phyloP scores from a whole-genome alignment of 2,888 invertebrate genomes.

The Drosophila testacea region DNA sequence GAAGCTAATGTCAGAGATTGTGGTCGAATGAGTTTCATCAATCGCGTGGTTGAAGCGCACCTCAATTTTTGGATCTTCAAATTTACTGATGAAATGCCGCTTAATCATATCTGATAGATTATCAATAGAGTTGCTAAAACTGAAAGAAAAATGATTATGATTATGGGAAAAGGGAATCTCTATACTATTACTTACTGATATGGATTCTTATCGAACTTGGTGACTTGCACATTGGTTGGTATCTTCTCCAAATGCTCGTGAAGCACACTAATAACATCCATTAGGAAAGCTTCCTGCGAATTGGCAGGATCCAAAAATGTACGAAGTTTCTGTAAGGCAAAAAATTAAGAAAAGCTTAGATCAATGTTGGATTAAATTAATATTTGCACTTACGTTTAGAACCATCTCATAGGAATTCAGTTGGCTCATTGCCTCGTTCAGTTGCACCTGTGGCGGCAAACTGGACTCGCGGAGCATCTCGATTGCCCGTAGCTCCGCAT shows the following conservation, averaged over 20 bases:
- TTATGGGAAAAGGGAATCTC: neutral
- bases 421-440: constrained; percentile 65
- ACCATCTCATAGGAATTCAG: constrained; percentile 68
- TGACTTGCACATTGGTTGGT: constrained; percentile 68
- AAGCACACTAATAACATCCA: constrained; percentile 55
- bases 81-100: constrained; percentile 36
- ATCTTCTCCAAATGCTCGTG: constrained; percentile 70
- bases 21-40: constrained; percentile 5
- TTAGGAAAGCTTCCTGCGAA: constrained; percentile 61
- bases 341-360: no score
- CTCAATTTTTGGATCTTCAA: constrained; percentile 66
- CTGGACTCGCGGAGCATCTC: constrained; percentile 72
- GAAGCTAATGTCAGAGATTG: neutral
- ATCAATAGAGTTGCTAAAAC: constrained; percentile 12
- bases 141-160: constrained; percentile 1
- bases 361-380: neutral
- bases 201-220: constrained; percentile 67
- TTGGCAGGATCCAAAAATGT: constrained; percentile 39
- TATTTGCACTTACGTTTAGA: constrained; percentile 64
- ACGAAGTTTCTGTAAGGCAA: constrained; percentile 61
- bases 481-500: constrained; percentile 72
- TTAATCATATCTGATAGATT: constrained; percentile 22
- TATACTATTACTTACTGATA: constrained; percentile 63
- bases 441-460: constrained; percentile 62
- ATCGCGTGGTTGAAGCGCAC: constrained; percentile 44